A percentile compares a stretch with the other conserved stretches of the same genome.
These are phyloP conservation scores for Stictocephala bisonia DNA, from an alignment of 2,888 invertebrate genomes.

Conservation along the genomic window DNA sequence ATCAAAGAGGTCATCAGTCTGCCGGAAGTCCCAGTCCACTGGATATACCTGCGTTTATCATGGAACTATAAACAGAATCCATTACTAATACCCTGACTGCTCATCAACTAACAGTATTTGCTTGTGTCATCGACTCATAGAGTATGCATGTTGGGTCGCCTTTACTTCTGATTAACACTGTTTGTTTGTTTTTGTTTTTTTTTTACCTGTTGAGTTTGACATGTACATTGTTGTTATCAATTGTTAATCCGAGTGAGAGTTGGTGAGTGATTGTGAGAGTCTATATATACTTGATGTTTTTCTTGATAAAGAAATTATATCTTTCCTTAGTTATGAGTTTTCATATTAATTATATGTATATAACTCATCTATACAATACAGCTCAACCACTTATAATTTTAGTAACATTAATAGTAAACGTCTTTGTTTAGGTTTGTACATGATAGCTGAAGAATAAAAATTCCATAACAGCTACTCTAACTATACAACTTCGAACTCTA, in stretches of 20 bases:
- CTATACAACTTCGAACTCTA: no score
- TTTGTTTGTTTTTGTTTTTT: slow-evolving; percentile 34
- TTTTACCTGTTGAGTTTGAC: slow-evolving; percentile 30
- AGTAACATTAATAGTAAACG: no score
- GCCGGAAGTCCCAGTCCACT: no score
- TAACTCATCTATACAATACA: slow-evolving; percentile 3
- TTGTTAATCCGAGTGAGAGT: slow-evolving; percentile 29
- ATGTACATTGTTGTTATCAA: slow-evolving; percentile 33
- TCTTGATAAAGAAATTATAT: neutral
- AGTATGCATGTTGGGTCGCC: slow-evolving; percentile 17
- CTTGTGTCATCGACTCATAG: slow-evolving; percentile 53
- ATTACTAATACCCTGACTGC: slow-evolving; percentile 80
- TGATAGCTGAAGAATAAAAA: no score
- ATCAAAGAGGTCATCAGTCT: no score
- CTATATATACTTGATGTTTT: slow-evolving; percentile 1
- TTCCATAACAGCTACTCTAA: no score
- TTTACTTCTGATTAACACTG: slow-evolving; percentile 20
- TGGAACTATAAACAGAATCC: slow-evolving; percentile 91
- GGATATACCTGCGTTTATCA: no score
- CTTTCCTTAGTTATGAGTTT: neutral
- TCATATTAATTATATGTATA: slow-evolving; percentile 1
- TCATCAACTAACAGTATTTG: slow-evolving; percentile 54
- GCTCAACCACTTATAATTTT: neutral
- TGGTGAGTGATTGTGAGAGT: slow-evolving; percentile 7
- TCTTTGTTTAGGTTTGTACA: no score